These are phyloP conservation scores for Lithobates sylvaticus DNA, from an alignment of 2,797 vertebrate species.

Conservation along the genomic window DNA sequence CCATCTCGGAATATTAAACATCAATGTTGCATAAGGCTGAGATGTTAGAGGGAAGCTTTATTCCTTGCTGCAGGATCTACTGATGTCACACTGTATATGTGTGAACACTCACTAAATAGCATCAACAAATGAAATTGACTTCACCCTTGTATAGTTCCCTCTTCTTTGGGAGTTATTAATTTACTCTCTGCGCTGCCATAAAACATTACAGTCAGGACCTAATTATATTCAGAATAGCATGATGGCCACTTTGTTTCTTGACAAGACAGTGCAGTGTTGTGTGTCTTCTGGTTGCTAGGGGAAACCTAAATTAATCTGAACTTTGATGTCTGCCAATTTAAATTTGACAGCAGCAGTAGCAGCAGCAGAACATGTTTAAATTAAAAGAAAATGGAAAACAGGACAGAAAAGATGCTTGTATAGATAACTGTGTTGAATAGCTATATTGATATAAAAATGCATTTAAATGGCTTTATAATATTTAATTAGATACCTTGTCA, in stretches of 20 bases:
- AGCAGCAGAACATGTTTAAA: not conserved
- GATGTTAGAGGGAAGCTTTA: conserved; percentile 16
- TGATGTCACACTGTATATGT: conserved; percentile 15
- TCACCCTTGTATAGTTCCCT: conserved; percentile 17
- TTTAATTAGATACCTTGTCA: too few relatives aligned
- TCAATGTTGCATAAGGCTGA: conserved; percentile 9
- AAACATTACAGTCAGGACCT: conserved; percentile 37
- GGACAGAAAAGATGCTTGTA: not conserved
- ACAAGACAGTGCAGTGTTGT: conserved; percentile 24
- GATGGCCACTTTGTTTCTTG: conserved; percentile 36
- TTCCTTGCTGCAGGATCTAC: conserved; percentile 1
- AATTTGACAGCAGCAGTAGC: not conserved
- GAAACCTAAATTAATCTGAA: conserved; percentile 27
- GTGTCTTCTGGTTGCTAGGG: conserved; percentile 18
- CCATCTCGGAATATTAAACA: conserved; percentile 49
- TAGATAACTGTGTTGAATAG: too few relatives aligned
- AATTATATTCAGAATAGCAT: conserved; percentile 37
- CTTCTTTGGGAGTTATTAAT: conserved; percentile 46
- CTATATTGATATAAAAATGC: too few relatives aligned
- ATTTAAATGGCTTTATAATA: too few relatives aligned
- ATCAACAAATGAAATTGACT: conserved; percentile 33
- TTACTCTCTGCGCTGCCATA: conserved; percentile 40
- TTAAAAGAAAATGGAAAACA: not conserved
- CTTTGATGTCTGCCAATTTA: conserved; percentile 27
- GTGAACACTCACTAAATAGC: conserved; percentile 11